phyloP scores from a whole-genome alignment of 1,140 invertebrate genomes.

The Meloidogyne floridensis region DNA sequence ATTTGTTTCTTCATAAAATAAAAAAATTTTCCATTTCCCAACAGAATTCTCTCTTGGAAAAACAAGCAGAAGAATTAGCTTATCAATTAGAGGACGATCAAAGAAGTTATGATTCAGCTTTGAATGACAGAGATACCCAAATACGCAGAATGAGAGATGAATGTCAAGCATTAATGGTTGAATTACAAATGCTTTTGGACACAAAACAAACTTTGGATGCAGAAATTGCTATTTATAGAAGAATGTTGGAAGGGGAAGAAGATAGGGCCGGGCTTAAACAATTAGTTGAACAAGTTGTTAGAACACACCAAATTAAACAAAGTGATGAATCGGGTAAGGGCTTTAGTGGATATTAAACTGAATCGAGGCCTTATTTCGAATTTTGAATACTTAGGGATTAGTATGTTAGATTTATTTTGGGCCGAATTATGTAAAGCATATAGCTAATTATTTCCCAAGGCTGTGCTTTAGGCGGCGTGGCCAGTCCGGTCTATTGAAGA shows the following conservation, averaged over 20 bases:
- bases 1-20: not conserved
- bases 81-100: conserved; percentile 68
- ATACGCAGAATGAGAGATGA: conserved; percentile 66
- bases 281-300: conserved; percentile 63
- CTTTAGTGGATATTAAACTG: too few species aligned
- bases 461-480: too few species aligned
- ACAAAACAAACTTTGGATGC: conserved; percentile 67
- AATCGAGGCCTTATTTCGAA: too few species aligned
- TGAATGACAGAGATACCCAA: conserved; percentile 65
- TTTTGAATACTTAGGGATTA: too few species aligned
- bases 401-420: too few species aligned
- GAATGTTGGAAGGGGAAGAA: conserved; percentile 66
- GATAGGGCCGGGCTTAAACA: conserved; percentile 63
- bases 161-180: conserved; percentile 67
- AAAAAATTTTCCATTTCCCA: conserved; percentile 18
- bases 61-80: conserved; percentile 67
- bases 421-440: too few species aligned
- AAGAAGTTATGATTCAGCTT: conserved; percentile 59
- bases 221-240: conserved; percentile 66
- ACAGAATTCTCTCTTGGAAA: conserved; percentile 69
- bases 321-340: conserved; percentile 54
- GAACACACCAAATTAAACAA: conserved; percentile 59
- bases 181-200: conserved; percentile 68
- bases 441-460: too few species aligned
- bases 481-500: too few species aligned